Conservation (phyloP, 2,888 invertebrate species). For the Amblyteles armatorius region DNA sequence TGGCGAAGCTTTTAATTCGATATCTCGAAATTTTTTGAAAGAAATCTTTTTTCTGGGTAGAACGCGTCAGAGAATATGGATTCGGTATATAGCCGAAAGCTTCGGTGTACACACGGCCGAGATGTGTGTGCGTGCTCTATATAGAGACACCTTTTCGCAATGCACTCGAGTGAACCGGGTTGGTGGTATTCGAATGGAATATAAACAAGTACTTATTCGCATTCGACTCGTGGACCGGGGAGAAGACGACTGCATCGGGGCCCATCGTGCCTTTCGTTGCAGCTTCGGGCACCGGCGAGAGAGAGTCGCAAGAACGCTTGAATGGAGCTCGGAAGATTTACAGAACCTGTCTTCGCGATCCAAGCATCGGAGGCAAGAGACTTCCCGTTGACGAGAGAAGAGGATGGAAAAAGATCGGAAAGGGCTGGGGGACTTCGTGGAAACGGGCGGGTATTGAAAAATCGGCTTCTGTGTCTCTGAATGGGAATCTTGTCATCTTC, state of each 20-base stretch:
- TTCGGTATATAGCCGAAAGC: too few species aligned
- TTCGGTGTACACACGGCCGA: too few species aligned
- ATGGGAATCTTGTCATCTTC: too few species aligned
- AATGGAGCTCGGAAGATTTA: slow-evolving; percentile 75
- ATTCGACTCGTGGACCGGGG: slow-evolving; percentile 53
- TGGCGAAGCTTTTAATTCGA: too few species aligned
- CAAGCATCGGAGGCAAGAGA: slow-evolving; percentile 25
- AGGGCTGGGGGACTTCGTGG: slow-evolving; percentile 65
- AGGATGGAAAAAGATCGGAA: slow-evolving; percentile 18
- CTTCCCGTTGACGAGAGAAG: slow-evolving; percentile 30
- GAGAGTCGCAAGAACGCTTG: slow-evolving; percentile 76
- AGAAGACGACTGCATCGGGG: slow-evolving; percentile 51
- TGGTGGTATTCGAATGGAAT: slow-evolving; percentile 71
- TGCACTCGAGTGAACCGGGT: slow-evolving; percentile 68
- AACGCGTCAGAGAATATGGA: neutral
- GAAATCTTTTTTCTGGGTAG: neutral
- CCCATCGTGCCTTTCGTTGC: neutral
- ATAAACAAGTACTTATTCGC: slow-evolving; percentile 73
- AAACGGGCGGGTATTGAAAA: slow-evolving; percentile 72
- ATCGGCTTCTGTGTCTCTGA: too few species aligned
- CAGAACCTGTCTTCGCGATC: slow-evolving; percentile 52
- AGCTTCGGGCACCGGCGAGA: neutral
- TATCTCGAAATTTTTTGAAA: too few species aligned
- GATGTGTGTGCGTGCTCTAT: too few species aligned
- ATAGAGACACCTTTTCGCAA: too few species aligned